A percentile compares a stretch with the other conserved stretches of the same genome.
phyloP scores from a whole-genome alignment of 2,888 invertebrate species.

The Stegana nigrithorax region DNA sequence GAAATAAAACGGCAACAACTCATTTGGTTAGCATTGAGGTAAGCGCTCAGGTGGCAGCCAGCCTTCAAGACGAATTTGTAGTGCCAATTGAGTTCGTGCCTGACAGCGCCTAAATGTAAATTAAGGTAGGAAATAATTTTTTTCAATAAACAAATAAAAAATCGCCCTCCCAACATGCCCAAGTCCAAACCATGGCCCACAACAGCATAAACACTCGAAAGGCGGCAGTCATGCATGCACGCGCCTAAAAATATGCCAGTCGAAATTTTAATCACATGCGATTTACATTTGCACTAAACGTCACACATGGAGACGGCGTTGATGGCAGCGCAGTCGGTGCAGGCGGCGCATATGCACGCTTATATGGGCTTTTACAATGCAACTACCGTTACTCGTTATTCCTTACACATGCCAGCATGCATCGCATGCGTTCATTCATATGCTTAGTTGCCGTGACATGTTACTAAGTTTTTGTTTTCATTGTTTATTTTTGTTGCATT shows the following conservation, averaged over 20 bases:
- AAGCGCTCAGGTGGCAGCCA: not conserved
- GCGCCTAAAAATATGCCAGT: too few species aligned
- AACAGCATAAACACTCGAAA: not conserved
- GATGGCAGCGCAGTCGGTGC: too few species aligned
- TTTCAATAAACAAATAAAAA: not conserved
- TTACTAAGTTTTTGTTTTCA: not conserved
- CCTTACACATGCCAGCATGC: too few species aligned
- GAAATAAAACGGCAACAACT: conserved; percentile 30
- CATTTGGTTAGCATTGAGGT: too few species aligned
- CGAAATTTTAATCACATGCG: not conserved
- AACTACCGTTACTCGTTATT: too few species aligned
- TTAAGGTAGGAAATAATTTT: not conserved
- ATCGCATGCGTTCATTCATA: not conserved
- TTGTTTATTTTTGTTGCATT: too few species aligned
- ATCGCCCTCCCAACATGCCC: too few species aligned
- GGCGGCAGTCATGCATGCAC: too few species aligned
- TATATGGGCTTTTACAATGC: not conserved
- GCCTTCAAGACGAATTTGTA: not conserved
- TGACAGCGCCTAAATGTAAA: not conserved
- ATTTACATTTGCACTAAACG: not conserved
- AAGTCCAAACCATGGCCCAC: too few species aligned
- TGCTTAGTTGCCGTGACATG: not conserved
- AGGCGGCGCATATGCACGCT: not conserved
- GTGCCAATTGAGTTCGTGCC: too few species aligned
- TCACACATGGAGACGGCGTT: not conserved